Percentiles rank a stretch among this genome's conserved stretches.
These are phyloP conservation scores for Napeogenes sylphis DNA, from an alignment of 2,888 invertebrate species.

Conservation along the genomic window DNA sequence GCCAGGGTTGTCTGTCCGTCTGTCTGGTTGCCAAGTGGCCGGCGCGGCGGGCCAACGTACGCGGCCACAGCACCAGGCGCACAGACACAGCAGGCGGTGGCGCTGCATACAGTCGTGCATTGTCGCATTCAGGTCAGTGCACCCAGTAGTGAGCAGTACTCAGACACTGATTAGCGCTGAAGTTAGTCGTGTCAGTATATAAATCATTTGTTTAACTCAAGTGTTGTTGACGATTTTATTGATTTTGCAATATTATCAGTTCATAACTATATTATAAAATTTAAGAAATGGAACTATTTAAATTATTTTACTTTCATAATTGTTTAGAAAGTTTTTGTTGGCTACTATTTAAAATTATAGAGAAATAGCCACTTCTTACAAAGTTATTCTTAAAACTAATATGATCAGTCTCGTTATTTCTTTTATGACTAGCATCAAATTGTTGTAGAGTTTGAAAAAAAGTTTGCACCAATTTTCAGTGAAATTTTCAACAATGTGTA, in stretches of 20 bases:
- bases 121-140: no score
- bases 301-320: neutral
- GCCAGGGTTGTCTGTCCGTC: constrained; percentile 40
- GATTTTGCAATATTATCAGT: no score
- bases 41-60: constrained; percentile 52
- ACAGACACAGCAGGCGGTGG: constrained; percentile 46
- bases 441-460: no score
- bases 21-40: constrained; percentile 72
- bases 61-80: constrained; percentile 67
- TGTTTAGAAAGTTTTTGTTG: no score
- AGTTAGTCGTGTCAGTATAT: neutral
- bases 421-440: no score
- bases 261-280: no score
- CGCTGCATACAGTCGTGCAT: constrained; percentile 20
- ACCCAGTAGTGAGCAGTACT: no score
- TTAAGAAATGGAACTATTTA: no score
- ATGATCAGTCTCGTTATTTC: constrained; percentile 6
- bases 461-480: no score
- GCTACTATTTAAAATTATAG: neutral
- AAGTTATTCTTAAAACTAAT: neutral
- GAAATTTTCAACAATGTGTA: no score
- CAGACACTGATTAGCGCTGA: constrained; percentile 29
- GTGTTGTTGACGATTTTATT: no score
- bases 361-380: neutral
- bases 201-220: no score